Evolutionary conservation across 2,797 vertebrate genomes (phyloP).

Genomic region (Chlorospingus semifuscus): DNA sequence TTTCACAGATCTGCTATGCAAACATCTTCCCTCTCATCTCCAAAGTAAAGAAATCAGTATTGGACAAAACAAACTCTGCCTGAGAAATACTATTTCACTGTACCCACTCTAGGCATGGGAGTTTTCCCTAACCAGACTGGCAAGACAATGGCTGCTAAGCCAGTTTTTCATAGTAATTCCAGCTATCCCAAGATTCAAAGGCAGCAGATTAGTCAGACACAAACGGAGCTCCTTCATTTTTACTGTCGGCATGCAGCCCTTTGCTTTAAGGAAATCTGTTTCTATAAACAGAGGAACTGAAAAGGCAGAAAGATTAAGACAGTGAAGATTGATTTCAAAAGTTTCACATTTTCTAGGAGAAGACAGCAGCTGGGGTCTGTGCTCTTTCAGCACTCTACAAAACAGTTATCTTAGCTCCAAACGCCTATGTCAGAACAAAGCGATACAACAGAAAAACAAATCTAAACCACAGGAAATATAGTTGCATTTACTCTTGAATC

Average conservation of each 20-base stretch:
- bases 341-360: background rate
- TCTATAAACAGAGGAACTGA: background rate
- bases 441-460: slow-evolving; percentile 3
- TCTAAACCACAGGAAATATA: slow-evolving; percentile 32
- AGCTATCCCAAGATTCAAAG: slow-evolving; percentile 16
- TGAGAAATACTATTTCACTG: slow-evolving; percentile 5
- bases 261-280: background rate
- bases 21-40: background rate
- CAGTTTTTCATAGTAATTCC: slow-evolving; percentile 29
- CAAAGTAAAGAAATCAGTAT: background rate
- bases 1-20: background rate
- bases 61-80: background rate
- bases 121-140: background rate
- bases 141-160: slow-evolving; percentile 22
- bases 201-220: slow-evolving; percentile 4
- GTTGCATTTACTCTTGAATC: background rate
- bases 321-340: background rate
- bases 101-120: slow-evolving; percentile 3
- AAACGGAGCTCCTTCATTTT: background rate
- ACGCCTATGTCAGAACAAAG: background rate
- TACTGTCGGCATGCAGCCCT: background rate
- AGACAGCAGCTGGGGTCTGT: background rate
- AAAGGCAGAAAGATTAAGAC: background rate
- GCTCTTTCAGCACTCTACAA: background rate
- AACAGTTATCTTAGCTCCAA: background rate